A percentile compares a stretch with the other conserved stretches of the same genome.
These are phyloP conservation scores for Chionoecetes opilio DNA, from an alignment of 1,140 invertebrate species.

Conservation along the genomic window DNA sequence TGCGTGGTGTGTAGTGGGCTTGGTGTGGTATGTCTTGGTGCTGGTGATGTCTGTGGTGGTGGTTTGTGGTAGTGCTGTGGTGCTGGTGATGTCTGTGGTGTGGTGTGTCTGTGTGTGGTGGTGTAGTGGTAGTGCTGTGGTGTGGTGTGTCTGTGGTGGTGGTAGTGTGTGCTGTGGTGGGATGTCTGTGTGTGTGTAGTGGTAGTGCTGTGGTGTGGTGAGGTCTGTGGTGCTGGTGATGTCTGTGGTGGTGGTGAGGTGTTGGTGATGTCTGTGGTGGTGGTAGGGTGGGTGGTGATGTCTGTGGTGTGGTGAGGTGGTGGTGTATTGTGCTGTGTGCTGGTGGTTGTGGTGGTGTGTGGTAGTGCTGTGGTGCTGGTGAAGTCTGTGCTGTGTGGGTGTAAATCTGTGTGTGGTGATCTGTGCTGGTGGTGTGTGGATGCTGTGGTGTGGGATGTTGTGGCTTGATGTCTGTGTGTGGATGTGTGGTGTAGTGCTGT, in stretches of 20 bases:
- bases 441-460: neutral
- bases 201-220: neutral
- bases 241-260: too few relatives aligned
- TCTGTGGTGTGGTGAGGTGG: too few relatives aligned
- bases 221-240: too few relatives aligned
- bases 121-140: neutral
- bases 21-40: too few relatives aligned
- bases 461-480: slow-evolving; percentile 32
- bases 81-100: neutral
- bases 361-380: neutral
- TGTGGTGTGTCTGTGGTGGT: neutral
- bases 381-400: neutral
- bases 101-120: neutral
- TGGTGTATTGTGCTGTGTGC: too few relatives aligned
- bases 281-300: too few relatives aligned
- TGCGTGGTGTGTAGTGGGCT: neutral
- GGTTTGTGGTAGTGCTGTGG: too few relatives aligned
- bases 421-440: too few relatives aligned
- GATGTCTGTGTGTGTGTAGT: neutral
- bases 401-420: slow-evolving; percentile 16
- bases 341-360: too few relatives aligned
- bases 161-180: too few relatives aligned
- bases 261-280: neutral
- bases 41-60: neutral
- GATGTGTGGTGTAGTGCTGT: neutral